Evolutionary conservation across 2,797 vertebrate genomes (phyloP).

Genomic region (Coccyzus lansbergi): DNA sequence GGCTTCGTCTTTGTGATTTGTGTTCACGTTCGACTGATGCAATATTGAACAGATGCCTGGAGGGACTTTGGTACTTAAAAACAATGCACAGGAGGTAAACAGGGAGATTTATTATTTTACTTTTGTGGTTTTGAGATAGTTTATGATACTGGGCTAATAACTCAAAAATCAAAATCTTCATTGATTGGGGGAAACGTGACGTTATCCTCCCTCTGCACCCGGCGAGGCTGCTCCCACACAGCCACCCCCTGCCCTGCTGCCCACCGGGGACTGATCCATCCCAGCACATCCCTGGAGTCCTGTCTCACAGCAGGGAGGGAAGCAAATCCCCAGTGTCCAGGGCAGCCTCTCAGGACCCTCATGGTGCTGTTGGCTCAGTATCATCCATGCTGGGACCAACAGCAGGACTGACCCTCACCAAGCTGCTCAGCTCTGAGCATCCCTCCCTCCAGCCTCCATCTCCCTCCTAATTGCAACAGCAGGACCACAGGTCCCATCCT

Average conservation of each 20-base stretch:
- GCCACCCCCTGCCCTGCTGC: neutral
- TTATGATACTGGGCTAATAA: conserved; percentile 71
- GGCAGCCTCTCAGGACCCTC: neutral
- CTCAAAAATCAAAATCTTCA: conserved; percentile 63
- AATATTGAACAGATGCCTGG: conserved; percentile 24
- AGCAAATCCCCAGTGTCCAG: neutral
- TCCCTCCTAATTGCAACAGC: neutral
- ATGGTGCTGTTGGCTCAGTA: fast-evolving
- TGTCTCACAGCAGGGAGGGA: neutral
- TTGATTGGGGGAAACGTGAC: conserved; percentile 46
- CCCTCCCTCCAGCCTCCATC: neutral
- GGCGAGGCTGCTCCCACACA: neutral
- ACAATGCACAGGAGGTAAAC: conserved; percentile 19
- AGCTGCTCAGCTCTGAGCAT: fast-evolving
- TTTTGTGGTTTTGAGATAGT: conserved; percentile 66
- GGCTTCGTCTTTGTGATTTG: neutral
- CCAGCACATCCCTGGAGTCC: neutral
- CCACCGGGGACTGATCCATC: neutral
- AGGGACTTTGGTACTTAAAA: conserved; percentile 12
- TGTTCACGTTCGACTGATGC: neutral
- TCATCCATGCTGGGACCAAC: fast-evolving
- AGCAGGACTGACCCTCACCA: neutral
- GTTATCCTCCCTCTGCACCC: neutral
- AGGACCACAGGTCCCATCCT: neutral
- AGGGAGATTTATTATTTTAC: conserved; percentile 62